These are phyloP conservation scores for Leptoclinus maculatus DNA, from an alignment of 2,797 vertebrate genomes.

Conservation along the genomic window DNA sequence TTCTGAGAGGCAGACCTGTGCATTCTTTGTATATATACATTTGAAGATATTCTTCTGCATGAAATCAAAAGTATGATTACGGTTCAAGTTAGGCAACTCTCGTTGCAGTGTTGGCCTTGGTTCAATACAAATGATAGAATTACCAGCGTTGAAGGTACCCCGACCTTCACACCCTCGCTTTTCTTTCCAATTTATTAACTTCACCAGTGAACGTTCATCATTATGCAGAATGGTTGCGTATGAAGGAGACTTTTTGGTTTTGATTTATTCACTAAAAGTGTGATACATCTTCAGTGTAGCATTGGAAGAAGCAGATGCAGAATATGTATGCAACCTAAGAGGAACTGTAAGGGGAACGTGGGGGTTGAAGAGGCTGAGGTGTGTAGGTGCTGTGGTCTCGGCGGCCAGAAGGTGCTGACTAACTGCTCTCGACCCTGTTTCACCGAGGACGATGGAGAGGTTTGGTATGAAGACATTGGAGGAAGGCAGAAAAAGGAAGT, in stretches of 20 bases:
- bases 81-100: neutral
- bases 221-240: conserved; percentile 16
- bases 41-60: neutral
- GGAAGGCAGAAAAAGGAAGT: neutral
- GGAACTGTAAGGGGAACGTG: conserved; percentile 29
- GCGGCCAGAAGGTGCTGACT: conserved; percentile 34
- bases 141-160: conserved; percentile 9
- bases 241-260: conserved; percentile 49
- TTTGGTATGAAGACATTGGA: conserved; percentile 31
- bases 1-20: conserved; percentile 31
- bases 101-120: neutral
- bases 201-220: conserved; percentile 11
- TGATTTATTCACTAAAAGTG: conserved; percentile 28
- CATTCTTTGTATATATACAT: neutral
- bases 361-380: conserved; percentile 45
- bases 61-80: neutral
- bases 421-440: conserved; percentile 47
- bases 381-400: conserved; percentile 45
- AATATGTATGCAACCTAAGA: conserved; percentile 27
- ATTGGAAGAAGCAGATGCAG: conserved; percentile 9
- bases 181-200: conserved; percentile 7
- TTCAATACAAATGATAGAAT: conserved; percentile 12
- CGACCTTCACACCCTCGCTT: neutral
- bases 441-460: neutral
- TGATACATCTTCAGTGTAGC: conserved; percentile 6